These are phyloP conservation scores for Sialis lutaria DNA, from an alignment of 2,888 invertebrate species.

Conservation along the genomic window DNA sequence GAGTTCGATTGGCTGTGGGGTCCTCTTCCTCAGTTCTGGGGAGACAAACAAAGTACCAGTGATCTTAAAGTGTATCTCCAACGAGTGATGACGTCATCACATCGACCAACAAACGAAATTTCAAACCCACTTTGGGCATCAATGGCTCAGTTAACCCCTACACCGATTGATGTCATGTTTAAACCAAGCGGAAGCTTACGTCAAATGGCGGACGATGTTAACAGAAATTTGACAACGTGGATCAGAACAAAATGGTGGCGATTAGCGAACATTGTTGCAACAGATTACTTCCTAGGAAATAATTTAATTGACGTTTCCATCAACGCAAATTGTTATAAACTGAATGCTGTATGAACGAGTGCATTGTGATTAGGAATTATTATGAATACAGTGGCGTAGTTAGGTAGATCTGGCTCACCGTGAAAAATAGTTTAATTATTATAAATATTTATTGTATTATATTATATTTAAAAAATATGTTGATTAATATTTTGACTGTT, in stretches of 20 bases:
- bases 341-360: background rate
- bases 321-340: conserved; percentile 22
- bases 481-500: too few relatives aligned
- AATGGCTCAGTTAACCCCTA: conserved; percentile 60
- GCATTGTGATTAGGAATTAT: background rate
- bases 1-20: conserved; percentile 30
- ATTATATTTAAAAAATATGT: too few relatives aligned
- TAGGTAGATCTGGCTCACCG: too few relatives aligned
- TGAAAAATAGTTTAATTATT: too few relatives aligned
- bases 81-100: conserved; percentile 22
- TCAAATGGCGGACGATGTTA: conserved; percentile 45
- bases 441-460: too few relatives aligned
- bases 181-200: conserved; percentile 41
- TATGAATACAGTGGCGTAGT: too few relatives aligned
- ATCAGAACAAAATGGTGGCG: conserved; percentile 46
- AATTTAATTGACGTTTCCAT: conserved; percentile 52
- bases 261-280: conserved; percentile 51
- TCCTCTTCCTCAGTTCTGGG: conserved; percentile 47
- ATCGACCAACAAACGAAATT: conserved; percentile 25
- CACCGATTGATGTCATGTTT: conserved; percentile 40
- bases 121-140: conserved; percentile 38
- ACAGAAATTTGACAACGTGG: conserved; percentile 51
- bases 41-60: conserved; percentile 35
- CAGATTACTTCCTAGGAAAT: conserved; percentile 55
- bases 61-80: conserved; percentile 34